These are phyloP conservation scores for Archivesica marissinica DNA, from an alignment of 1,140 invertebrate species.

Conservation along the genomic window DNA sequence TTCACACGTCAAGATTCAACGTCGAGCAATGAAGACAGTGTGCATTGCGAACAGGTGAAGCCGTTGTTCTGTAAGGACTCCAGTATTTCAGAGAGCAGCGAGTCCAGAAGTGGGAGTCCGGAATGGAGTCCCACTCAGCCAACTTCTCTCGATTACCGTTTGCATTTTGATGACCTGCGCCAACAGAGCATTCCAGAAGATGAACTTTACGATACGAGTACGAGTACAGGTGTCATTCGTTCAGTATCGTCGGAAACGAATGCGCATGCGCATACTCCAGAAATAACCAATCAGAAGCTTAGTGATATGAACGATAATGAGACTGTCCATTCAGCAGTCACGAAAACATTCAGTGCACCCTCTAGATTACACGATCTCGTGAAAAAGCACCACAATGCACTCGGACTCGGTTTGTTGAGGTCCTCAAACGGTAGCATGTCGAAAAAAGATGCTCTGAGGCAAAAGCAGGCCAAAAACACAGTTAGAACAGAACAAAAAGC, in stretches of 20 bases:
- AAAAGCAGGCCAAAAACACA: constrained; percentile 67
- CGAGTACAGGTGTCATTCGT: not conserved
- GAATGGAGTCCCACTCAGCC: not conserved
- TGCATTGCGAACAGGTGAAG: not conserved
- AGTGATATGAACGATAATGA: constrained; percentile 59
- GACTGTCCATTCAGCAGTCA: constrained; percentile 15
- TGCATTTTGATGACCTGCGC: constrained; percentile 14
- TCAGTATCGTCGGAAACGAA: not conserved
- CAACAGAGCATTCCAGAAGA: constrained; percentile 44
- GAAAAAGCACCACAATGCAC: constrained; percentile 42
- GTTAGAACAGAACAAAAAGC: constrained; percentile 95
- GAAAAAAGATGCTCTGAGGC: constrained; percentile 54
- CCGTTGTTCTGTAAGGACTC: constrained; percentile 24
- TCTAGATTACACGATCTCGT: constrained; percentile 45
- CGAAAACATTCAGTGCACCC: constrained; percentile 48
- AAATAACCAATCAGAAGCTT: not conserved
- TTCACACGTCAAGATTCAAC: not conserved
- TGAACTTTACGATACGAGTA: constrained; percentile 15
- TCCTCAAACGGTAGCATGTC: constrained; percentile 23
- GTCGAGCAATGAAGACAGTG: not conserved
- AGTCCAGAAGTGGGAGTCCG: constrained; percentile 16
- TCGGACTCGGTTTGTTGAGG: not conserved
- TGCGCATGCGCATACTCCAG: not conserved
- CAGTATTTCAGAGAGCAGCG: not conserved
- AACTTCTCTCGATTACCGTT: constrained; percentile 26